These are phyloP conservation scores for Chelonus insularis DNA, from an alignment of 1,140 invertebrate species.

Conservation along the genomic window DNA sequence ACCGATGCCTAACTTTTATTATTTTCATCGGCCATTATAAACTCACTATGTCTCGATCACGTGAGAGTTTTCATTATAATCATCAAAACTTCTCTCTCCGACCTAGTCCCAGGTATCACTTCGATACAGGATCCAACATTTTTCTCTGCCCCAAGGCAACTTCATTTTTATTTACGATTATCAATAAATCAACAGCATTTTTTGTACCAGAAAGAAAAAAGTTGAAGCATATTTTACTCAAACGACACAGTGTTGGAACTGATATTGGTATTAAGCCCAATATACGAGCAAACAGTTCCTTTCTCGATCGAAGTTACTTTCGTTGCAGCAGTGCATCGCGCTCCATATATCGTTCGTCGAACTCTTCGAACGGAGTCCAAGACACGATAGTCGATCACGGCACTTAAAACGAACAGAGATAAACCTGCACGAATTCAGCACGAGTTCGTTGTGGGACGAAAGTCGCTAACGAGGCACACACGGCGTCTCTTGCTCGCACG, in stretches of 20 bases:
- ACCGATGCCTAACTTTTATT: slow-evolving; percentile 37
- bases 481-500: slow-evolving; percentile 42
- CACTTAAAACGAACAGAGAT: slow-evolving; percentile 42
- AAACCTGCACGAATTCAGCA: slow-evolving; percentile 35
- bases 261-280: neutral
- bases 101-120: too few relatives aligned
- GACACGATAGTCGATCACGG: slow-evolving; percentile 43
- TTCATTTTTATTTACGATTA: too few relatives aligned
- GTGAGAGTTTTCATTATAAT: too few relatives aligned
- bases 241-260: neutral
- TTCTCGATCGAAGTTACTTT: slow-evolving; percentile 12
- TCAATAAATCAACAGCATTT: too few relatives aligned
- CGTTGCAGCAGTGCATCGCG: slow-evolving; percentile 1
- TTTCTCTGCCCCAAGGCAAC: too few relatives aligned
- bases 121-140: too few relatives aligned
- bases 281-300: slow-evolving; percentile 14
- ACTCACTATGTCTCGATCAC: too few relatives aligned
- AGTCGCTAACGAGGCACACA: slow-evolving; percentile 41
- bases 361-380: slow-evolving; percentile 20
- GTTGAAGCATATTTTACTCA: neutral
- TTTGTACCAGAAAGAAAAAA: too few relatives aligned
- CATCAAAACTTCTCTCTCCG: too few relatives aligned
- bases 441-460: slow-evolving; percentile 26
- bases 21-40: slow-evolving; percentile 8
- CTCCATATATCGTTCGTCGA: slow-evolving; percentile 26